Evolutionary conservation across 1,140 invertebrate genomes (phyloP), one percentile per base, ranked within the genome.

Genomic region (Protaetia brevitarsis): DNA sequence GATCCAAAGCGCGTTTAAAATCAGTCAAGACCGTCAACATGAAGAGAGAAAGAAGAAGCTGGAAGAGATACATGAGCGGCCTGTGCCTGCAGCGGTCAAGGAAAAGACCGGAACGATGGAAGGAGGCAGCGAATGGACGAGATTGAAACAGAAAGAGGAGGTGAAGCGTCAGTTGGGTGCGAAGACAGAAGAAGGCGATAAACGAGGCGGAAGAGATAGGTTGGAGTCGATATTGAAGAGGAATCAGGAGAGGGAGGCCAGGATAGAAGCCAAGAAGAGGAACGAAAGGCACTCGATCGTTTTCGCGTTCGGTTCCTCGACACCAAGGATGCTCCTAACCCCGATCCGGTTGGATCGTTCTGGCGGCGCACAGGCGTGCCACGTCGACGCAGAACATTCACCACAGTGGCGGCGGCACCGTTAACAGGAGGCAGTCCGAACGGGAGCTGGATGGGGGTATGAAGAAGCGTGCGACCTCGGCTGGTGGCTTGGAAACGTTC

Each of bases 251-350:
- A 84, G 92, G 66, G 91, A 93, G 73, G 89, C 91, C 45, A 85
- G 91, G 68, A 82, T 94, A 70, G 92, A 94, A 79, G 84, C 86
- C 30, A 89, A 87, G 76, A 84, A 82, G 72, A 84, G 84, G 73
- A 87, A 88, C 76, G 88, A 90, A 74, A 82, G 86, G 68, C 86
- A 85, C 79, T 86, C 82, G 34, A 83, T 85, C 68, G 86, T 88
- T 19, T 95, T 94, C 81, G 93, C 92, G 30, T 95, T 95, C 81
- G 93, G 93, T 36, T 94, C 92, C 73, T 94, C 92, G 63, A 94
- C 92, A 56, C 92, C 93, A 61, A 83, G 93, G 65, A 89, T 94
- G 82, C 79, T 94, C 71, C 92, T n/a, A 94, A 74, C 90, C 90
- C 88, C 34, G 90, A 93, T 78, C 87, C 88, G 65, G 86, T 87